phyloP scores from a whole-genome alignment of 1,140 invertebrate species.

The Procambarus virginalis region DNA sequence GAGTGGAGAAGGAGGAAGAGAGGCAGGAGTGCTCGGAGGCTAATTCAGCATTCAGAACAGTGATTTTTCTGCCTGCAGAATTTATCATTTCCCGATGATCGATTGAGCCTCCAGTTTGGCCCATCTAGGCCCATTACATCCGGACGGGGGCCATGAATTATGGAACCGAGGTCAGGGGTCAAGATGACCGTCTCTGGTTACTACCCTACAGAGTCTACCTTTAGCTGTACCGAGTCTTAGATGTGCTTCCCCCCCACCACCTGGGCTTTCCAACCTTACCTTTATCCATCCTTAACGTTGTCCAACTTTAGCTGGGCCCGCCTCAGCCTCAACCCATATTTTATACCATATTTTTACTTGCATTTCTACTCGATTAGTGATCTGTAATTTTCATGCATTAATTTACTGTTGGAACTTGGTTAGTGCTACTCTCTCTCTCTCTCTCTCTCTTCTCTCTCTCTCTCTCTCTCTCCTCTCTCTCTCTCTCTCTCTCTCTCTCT shows the following conservation, averaged over 20 bases:
- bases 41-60: conserved; percentile 58
- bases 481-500: background rate
- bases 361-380: no score
- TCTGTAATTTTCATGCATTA: no score
- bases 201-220: background rate
- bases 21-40: background rate
- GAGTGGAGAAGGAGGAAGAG: background rate
- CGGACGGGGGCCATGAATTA: conserved; percentile 61
- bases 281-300: no score
- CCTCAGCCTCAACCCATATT: no score
- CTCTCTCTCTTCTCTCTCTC: background rate
- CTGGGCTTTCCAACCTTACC: no score
- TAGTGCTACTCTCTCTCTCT: no score
- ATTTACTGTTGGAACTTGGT: no score
- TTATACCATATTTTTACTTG: no score
- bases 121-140: conserved; percentile 64
- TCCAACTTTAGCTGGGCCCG: no score
- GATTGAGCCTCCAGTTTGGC: conserved; percentile 54
- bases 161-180: conserved; percentile 52
- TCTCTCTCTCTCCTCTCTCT: background rate
- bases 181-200: conserved; percentile 13
- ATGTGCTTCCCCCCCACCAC: no score
- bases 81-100: conserved; percentile 58
- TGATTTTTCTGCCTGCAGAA: conserved; percentile 63
- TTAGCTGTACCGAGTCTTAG: background rate